Evolutionary conservation across 2,797 vertebrate genomes (phyloP), one percentile per base, ranked within the genome.

Genomic region (Enteromius trimaculatus): DNA sequence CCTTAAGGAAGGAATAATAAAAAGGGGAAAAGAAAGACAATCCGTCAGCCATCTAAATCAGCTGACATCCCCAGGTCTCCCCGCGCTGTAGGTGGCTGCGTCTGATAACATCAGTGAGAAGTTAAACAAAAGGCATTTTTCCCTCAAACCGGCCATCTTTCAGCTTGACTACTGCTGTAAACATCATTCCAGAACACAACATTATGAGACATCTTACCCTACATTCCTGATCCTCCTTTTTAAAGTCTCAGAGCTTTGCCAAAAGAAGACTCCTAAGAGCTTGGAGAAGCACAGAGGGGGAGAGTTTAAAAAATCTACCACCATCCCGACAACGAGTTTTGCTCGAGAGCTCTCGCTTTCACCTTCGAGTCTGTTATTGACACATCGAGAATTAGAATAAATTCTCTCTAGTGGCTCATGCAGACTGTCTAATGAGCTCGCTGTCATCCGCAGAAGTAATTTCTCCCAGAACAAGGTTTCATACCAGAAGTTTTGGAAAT

Each of bases 101-200:
- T 77, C 88, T 89, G 93, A 94, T 95, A 94, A 91, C 90, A 92
- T 95, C 91, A 89, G 88, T 34, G 88, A 90, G 92, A 95, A 94
- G 92, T 95, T 95, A 95, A 95, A 95, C 94, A 94, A 93, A 93
- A 94, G 92, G 92, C 88, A 92, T 95, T 95, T 94, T 91, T 94
- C 91, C 87, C 89, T 93, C 91, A 93, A 93, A 94, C 92, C 90
- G 85, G 82, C 93, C 93, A 96, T 96, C 94, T 94, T 94, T 96
- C 95, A 95, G 92, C 78, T 91, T 95, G 95, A 95, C 93, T 92
- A 93, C 89, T 95, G 89, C 92, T 94, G 93, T 95, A 96, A 96
- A 96, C 95, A 96, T 90, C 92, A 92, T 94, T 94, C 93, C 92
- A 90, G 91, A 88, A 84, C 91, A 88, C 92, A 87, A 92, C 91